Evolutionary conservation across 1,140 invertebrate species (phyloP).

Genomic region (Brachionus koreanus): DNA sequence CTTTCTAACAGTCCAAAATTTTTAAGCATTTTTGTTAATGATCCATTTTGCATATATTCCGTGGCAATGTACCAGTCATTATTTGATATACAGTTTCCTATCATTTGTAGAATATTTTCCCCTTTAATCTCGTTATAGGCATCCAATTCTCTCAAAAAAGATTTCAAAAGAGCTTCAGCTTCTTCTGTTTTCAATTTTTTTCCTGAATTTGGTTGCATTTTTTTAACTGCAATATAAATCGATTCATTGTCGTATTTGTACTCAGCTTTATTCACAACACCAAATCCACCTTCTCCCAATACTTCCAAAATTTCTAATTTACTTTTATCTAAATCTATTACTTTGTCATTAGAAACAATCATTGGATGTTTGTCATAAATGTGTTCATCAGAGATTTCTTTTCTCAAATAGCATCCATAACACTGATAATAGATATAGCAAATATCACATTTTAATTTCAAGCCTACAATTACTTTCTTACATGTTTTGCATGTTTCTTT

Average conservation of each 20-base stretch:
- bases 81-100: neutral
- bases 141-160: constrained; percentile 17
- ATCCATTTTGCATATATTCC: neutral
- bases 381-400: no score
- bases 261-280: neutral
- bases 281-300: neutral
- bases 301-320: neutral
- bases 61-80: neutral
- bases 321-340: neutral
- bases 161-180: neutral
- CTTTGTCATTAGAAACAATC: no score
- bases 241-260: neutral
- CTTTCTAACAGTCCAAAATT: neutral
- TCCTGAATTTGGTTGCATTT: neutral
- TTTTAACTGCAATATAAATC: neutral
- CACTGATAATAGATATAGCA: no score
- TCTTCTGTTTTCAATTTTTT: neutral
- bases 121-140: neutral
- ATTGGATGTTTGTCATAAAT: no score
- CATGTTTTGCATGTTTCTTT: no score
- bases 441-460: no score
- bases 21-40: neutral
- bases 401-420: no score
- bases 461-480: no score
- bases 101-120: neutral